Evolutionary conservation across 2,888 invertebrate species (phyloP).

Genomic region (Micoletzkya japonica): DNA sequence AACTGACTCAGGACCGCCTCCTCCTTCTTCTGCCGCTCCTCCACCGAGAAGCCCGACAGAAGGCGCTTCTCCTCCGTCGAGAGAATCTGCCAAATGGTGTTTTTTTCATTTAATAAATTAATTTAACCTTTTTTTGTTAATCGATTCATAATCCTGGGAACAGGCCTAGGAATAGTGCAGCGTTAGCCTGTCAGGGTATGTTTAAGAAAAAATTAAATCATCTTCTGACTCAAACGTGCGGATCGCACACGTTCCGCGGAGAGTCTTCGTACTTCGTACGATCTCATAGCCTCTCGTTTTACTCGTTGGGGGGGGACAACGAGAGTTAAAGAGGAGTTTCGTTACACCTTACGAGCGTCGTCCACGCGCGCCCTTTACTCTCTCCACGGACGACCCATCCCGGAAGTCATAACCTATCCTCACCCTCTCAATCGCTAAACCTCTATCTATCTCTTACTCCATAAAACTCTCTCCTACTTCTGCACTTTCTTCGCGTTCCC

Average conservation of each 20-base stretch:
- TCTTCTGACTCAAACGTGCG: no score
- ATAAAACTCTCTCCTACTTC: neutral
- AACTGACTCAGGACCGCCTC: constrained; percentile 93
- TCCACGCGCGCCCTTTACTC: no score
- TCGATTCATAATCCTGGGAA: neutral
- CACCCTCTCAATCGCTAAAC: neutral
- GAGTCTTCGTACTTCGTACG: no score
- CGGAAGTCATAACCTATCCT: neutral
- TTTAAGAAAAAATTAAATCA: no score
- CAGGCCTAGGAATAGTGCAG: neutral
- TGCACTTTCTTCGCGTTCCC: neutral
- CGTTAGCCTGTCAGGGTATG: no score
- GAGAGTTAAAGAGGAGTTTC: no score
- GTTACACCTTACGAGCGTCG: no score
- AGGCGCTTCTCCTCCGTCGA: constrained; percentile 95
- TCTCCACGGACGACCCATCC: no score
- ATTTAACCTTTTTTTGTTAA: neutral
- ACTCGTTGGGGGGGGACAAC: no score
- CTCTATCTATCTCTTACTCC: constrained; percentile 6
- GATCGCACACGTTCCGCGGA: no score
- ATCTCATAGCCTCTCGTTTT: no score
- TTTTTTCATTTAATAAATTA: no score
- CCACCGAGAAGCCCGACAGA: constrained; percentile 95
- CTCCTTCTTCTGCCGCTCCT: constrained; percentile 92
- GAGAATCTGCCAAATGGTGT: constrained; percentile 57